Evolutionary conservation across 2,797 vertebrate genomes (phyloP).

Genomic region (Centroberyx gerrardi): DNA sequence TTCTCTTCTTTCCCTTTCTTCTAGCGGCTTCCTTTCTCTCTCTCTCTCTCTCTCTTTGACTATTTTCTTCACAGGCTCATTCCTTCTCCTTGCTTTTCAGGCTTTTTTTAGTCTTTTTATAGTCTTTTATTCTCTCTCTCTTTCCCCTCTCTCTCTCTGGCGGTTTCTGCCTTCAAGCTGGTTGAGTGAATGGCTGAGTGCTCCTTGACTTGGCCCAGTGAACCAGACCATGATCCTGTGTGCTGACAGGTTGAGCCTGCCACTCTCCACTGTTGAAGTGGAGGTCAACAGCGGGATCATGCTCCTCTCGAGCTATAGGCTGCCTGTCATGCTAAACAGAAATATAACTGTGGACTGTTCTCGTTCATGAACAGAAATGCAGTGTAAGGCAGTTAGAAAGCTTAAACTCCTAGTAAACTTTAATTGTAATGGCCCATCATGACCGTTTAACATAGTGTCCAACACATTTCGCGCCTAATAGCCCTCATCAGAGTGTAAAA

Average conservation of each 20-base stretch:
- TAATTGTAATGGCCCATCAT: not conserved
- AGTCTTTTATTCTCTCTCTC: constrained; percentile 15
- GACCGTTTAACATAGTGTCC: not conserved
- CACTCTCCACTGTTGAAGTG: constrained; percentile 50
- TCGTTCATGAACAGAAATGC: constrained; percentile 12
- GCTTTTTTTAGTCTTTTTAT: constrained; percentile 11
- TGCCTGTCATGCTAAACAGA: constrained; percentile 3
- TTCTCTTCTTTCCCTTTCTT: constrained; percentile 22
- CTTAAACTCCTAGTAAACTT: not conserved
- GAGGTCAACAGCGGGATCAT: constrained; percentile 42
- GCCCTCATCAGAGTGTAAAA: not conserved
- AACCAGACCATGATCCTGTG: constrained; percentile 38
- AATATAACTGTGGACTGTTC: constrained; percentile 17
- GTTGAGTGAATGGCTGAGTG: constrained; percentile 52
- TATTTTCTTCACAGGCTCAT: constrained; percentile 3
- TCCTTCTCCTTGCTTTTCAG: constrained; percentile 10
- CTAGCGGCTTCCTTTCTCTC: constrained; percentile 26
- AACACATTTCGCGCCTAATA: not conserved
- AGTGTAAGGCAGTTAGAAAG: not conserved
- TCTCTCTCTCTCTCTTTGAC: constrained; percentile 21
- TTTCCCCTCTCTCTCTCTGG: constrained; percentile 32
- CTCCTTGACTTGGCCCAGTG: constrained; percentile 44
- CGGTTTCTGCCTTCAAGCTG: constrained; percentile 38
- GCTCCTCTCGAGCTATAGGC: constrained; percentile 26
- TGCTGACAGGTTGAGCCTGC: constrained; percentile 41